Base-by-base conservation (phyloP, 2,113 vertebrate species). In the Hystrix brachyura region DNA sequence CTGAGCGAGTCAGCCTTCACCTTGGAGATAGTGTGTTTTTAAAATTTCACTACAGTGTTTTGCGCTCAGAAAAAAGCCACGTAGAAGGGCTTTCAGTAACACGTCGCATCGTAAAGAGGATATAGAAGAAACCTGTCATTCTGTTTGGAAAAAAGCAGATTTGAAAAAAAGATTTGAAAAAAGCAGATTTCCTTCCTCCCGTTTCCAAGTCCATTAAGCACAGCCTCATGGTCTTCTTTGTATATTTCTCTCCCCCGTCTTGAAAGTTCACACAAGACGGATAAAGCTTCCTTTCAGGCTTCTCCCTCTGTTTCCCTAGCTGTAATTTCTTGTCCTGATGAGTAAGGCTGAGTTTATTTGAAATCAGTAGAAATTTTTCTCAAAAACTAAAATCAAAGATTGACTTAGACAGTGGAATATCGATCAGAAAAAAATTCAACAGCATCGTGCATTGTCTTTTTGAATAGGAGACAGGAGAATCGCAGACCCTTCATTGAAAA, bases 21-120 rank as follows among this genome's bases (percentile, higher is more conserved):
- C 76, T 92, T 92, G 48, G 38, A 97, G 94, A 97, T 96, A 74
- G 82, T 74, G 32, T 92, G 78, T 84, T 96, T 98, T 43, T 64
- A 91, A 97, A 69, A 69, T 79, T 91, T 18, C 14, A 2, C 95
- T 60, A 84, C 57, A 46, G 84, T 86, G 87, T 95, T 98, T 98
- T 95, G 79, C 96, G 29, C 25, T 95, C 92, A 96, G 96, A 71
- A 34, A 94, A 95, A 86, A 80, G 65, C 3, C 83, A 27, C 46
- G 93, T 62, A 9, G 1, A 80, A 74, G 90, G 7, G 10, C 91
- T 98, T 97, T 91, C 46, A 76, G 29, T 81, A 84, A 91, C 59
- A 27, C 55, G 8, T 0, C 8, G 87, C 79, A 74, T 51, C 38
- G 57, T 93, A 94, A 67, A 11, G 38, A 85, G 95, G 79, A 13